Evolutionary conservation across 2,888 invertebrate species (phyloP), one percentile per base, ranked within the genome.

Genomic region (Unio pictorum): DNA sequence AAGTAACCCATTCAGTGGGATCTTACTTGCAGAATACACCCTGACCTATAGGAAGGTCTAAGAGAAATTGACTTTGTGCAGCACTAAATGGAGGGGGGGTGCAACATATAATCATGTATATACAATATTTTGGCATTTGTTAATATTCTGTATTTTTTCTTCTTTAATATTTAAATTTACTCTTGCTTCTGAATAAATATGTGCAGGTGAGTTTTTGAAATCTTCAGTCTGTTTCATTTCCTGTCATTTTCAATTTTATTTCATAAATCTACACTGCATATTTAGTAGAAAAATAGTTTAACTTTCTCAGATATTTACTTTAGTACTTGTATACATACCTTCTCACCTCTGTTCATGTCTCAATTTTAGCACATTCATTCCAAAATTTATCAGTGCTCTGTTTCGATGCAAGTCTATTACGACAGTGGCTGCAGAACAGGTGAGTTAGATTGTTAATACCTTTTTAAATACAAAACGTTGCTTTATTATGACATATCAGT

Each of bases 371-470:
- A 94, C 95, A 0, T 98, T 99, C 87, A 97, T 98, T 88, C 96
- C 96, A 1, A 98, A 98, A 89, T 96, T 97, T 87, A 90, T 97
- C 23, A 95, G 95, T 76, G 95, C 95, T 76, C 92, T 98, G 11
- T 97, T 95, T 89, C 96, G 96, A 84, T 91, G 90, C 77, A 96
- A 96, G 84, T 95, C 96, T 0, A 93, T 97, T 1, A 94, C 94
- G 57, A 94, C 95, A 0, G 93, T 96, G 1, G 99, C 98, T 0
- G 97, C 99, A 0, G 99, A 99, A 88, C 99, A 98, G 91, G 90
- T 90, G 68, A 67, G 77, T 72, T 26, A n/a, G 11, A 30, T 58
- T 20, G 26, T 34, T 66, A 18, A 55, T 26, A 23, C 18, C 20
- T 61, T 28, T 17, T 30, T 66, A 8, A 65, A 28, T 28, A 28